Conservation (phyloP, 2,888 invertebrate species). For the Molorchus minor region DNA sequence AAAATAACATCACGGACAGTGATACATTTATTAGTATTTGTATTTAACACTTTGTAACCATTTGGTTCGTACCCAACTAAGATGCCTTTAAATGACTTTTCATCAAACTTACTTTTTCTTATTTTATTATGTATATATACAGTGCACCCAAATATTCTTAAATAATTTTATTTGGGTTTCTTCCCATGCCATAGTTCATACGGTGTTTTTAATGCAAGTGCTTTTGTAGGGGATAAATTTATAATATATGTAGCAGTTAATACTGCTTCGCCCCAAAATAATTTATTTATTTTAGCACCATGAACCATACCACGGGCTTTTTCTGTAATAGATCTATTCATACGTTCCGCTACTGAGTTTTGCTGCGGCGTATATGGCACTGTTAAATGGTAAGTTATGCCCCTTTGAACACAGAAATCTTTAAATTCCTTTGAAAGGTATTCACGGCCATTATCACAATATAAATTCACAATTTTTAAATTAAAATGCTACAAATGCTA, state of each 20-base stretch:
- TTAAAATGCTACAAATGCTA: conserved; percentile 31
- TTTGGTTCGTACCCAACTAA: no score
- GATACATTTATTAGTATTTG: no score
- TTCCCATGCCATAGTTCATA: no score
- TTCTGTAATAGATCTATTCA: conserved; percentile 48
- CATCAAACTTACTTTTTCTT: conserved; percentile 11
- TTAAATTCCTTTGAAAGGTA: conserved; percentile 53
- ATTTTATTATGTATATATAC: conserved; percentile 13
- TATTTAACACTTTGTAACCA: no score
- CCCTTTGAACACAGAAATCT: conserved; percentile 50
- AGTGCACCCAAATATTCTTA: conserved; percentile 51
- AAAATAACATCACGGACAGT: no score
- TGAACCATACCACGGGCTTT: conserved; percentile 26
- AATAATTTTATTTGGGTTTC: conserved; percentile 51
- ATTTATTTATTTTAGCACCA: conserved; percentile 26
- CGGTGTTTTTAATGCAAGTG: conserved; percentile 52
- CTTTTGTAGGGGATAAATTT: conserved; percentile 52
- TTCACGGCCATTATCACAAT: conserved; percentile 51
- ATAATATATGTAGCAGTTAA: conserved; percentile 54
- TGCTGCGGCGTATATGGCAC: conserved; percentile 48
- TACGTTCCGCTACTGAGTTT: conserved; percentile 55
- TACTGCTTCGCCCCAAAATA: conserved; percentile 41
- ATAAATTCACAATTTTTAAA: conserved; percentile 49
- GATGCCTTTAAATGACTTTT: no score
- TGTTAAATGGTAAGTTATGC: conserved; percentile 55